Conservation (phyloP, 2,797 vertebrate genomes). For the Echiichthys vipera region DNA sequence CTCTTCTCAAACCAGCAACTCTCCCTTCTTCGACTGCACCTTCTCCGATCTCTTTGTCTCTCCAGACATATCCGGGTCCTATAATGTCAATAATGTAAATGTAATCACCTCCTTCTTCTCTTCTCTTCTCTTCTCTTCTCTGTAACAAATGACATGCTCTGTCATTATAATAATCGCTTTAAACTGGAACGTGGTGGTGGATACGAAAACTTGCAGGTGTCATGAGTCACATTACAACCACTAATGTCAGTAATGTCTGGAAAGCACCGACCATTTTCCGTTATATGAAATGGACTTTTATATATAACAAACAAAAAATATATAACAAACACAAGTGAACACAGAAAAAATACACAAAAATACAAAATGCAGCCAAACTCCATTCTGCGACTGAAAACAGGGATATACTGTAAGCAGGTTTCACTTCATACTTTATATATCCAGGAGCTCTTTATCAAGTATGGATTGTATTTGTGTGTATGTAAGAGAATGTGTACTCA, state of each 20-base stretch:
- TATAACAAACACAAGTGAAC: too few relatives aligned
- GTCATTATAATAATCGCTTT: slow-evolving; percentile 33
- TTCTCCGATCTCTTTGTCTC: slow-evolving; percentile 45
- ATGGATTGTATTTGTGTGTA: neutral
- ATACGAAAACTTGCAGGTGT: slow-evolving; percentile 39
- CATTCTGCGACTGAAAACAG: neutral
- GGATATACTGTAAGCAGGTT: neutral
- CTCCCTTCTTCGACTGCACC: slow-evolving; percentile 42
- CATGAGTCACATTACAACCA: slow-evolving; percentile 48
- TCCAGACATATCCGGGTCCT: slow-evolving; percentile 56
- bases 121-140: slow-evolving; percentile 10
- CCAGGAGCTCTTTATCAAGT: slow-evolving; percentile 16
- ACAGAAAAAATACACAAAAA: too few relatives aligned
- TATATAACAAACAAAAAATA: neutral
- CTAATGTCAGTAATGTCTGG: slow-evolving; percentile 19
- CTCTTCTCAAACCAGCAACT: slow-evolving; percentile 41
- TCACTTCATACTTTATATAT: slow-evolving; percentile 8
- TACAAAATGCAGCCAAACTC: neutral
- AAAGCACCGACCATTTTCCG: slow-evolving; percentile 20
- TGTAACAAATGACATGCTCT: slow-evolving; percentile 18
- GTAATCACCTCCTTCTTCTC: slow-evolving; percentile 51
- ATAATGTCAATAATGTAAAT: slow-evolving; percentile 82
- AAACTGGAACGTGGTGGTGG: slow-evolving; percentile 8
- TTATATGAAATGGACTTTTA: neutral
- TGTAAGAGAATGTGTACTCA: slow-evolving; percentile 29